Evolutionary conservation across 2,888 invertebrate genomes (phyloP).

Genomic region (Hemithea aestivaria): DNA sequence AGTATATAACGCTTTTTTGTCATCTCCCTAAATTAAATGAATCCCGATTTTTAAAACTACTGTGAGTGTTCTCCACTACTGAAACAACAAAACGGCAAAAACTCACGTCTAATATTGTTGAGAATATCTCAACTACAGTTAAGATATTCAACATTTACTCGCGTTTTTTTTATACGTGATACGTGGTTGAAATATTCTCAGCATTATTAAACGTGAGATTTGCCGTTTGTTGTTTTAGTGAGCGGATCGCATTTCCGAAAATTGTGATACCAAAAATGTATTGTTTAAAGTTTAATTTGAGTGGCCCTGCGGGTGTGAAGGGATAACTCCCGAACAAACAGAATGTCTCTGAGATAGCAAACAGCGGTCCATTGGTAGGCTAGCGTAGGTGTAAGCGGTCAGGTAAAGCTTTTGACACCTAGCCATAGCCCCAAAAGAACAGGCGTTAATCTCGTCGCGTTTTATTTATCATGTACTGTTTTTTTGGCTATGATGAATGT

Average conservation of each 20-base stretch:
- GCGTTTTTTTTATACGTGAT: no score
- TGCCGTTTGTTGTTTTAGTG: no score
- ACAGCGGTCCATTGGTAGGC: conserved; percentile 50
- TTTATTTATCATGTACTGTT: conserved; percentile 61
- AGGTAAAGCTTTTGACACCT: conserved; percentile 79
- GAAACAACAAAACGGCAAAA: no score
- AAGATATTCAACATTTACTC: no score
- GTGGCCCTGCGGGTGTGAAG: conserved; percentile 65
- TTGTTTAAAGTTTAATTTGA: conserved; percentile 66
- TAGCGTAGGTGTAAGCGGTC: conserved; percentile 65
- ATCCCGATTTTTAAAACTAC: no score
- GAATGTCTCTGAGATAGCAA: conserved; percentile 61
- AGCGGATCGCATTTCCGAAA: conserved; percentile 30
- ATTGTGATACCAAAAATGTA: conserved; percentile 49
- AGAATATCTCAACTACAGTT: no score
- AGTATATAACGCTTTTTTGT: conserved; percentile 2
- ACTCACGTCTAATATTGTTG: no score
- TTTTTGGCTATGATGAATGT: conserved; percentile 55
- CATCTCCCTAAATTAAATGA: conserved; percentile 8
- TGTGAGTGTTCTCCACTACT: no score
- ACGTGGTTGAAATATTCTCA: no score
- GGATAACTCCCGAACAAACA: conserved; percentile 74
- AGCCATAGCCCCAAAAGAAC: conserved; percentile 49
- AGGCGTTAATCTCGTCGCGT: conserved; percentile 69
- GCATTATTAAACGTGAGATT: conserved; percentile 13